Base-by-base conservation (phyloP, 2,797 vertebrate species). In the Luscinia megarhynchos region DNA sequence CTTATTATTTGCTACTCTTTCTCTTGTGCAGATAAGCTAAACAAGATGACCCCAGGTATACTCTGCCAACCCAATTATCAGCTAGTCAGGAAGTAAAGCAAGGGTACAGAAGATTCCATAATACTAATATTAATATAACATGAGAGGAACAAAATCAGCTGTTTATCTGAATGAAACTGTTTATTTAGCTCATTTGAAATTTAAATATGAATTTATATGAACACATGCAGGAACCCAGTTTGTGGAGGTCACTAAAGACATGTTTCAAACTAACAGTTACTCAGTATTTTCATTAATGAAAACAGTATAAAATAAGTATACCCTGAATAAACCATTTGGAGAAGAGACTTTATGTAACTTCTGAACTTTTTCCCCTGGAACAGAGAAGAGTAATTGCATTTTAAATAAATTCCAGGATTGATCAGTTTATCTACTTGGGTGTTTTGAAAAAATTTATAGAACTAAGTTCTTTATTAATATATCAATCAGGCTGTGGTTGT, bases 61-160 rank as follows among this genome's bases (percentile, higher is more conserved):
- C 88, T 90, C 84, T 95, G 87, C 94, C 97, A 97, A 97, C 95
- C 95, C 97, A 98, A 97, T 98, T 97, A 98, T 96, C 96, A 97
- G 94, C 96, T 88, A 97, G 93, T 88, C 94, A 95, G 93, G 80
- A 96, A 96, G 92, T 91, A 97, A 97, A 70, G 87, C 83, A 69
- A 97, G 84, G 89, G 83, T 95, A 90, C 48, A 88, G 95, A 96
- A 96, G 93, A 94, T 70, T 90, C 90, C 55, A 81, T 92, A 96
- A 96, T 96, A 97, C 97, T 96, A 97, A 97, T 97, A 98, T 97
- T 97, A 97, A 98, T 97, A 97, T 89, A 97, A 96, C 90, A 97
- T 59, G 84, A 97, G 95, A 96, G 67, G 94, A 95, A 97, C 70
- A 97, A 97, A 98, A 96, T 93, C 96, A 97, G 96, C 94, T 95